These are phyloP conservation scores for Sphyrna mokarran DNA, from an alignment of 2,113 vertebrate genomes.

Conservation along the genomic window DNA sequence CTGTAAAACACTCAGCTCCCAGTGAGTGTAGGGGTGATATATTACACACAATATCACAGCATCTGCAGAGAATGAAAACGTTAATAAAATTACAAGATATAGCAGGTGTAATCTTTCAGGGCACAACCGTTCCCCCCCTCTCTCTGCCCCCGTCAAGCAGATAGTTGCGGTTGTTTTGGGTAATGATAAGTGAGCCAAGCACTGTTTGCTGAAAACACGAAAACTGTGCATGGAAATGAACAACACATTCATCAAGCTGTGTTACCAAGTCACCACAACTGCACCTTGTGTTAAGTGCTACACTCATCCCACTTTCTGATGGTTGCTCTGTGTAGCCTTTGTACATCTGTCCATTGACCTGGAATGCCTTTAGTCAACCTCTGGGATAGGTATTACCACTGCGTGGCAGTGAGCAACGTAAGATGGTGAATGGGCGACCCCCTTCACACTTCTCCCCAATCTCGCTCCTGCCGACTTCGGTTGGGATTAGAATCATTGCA, in stretches of 20 bases:
- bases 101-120: constrained; percentile 27
- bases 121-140: not conserved
- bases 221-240: not conserved
- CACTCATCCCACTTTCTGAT: too few species aligned
- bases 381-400: not conserved
- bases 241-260: not conserved
- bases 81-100: constrained; percentile 12
- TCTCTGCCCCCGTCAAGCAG: not conserved
- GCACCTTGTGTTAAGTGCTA: not conserved
- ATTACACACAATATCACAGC: not conserved
- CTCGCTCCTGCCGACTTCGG: too few species aligned
- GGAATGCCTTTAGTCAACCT: not conserved
- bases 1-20: not conserved
- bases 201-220: not conserved
- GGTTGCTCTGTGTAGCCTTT: not conserved
- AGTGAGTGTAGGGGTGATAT: not conserved
- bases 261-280: not conserved
- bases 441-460: too few species aligned
- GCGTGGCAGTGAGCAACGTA: not conserved
- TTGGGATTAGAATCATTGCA: too few species aligned
- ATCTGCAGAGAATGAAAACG: not conserved
- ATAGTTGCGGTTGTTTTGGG: not conserved
- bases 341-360: not conserved
- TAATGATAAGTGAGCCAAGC: not conserved
- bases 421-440: too few species aligned